phyloP scores from a whole-genome alignment of 30 jellyfish, hydroid and myxozoan species.

The Aurelia sp. region DNA sequence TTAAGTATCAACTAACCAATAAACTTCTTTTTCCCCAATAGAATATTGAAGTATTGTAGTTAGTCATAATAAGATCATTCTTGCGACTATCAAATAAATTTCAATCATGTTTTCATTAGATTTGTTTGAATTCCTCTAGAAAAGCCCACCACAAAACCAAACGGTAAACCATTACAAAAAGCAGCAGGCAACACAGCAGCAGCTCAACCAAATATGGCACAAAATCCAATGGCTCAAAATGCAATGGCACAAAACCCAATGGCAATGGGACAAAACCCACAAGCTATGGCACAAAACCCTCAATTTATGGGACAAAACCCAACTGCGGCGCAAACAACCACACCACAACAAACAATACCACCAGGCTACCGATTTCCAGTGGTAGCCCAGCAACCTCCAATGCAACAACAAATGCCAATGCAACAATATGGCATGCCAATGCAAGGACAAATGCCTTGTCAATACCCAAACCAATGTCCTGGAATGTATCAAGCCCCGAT shows the following conservation, averaged over 20 bases:
- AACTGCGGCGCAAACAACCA: conserved; percentile 29
- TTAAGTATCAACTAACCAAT: too few relatives aligned
- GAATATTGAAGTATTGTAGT: too few relatives aligned
- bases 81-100: too few relatives aligned
- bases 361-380: conserved; percentile 55
- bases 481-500: conserved; percentile 34
- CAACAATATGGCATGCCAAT: conserved; percentile 49
- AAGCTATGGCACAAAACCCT: conserved; percentile 3
- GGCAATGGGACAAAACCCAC: conserved; percentile 33
- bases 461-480: conserved; percentile 64
- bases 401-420: conserved; percentile 57
- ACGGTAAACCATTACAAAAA: conserved; percentile 14
- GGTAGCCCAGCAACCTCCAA: conserved; percentile 38
- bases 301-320: conserved; percentile 34
- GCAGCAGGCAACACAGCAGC: conserved; percentile 17
- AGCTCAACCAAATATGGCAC: conserved; percentile 20
- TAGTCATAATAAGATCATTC: too few relatives aligned
- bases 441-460: conserved; percentile 74
- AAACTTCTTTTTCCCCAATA: too few relatives aligned
- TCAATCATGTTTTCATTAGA: too few relatives aligned
- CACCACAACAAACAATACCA: conserved; percentile 53
- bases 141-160: conserved; percentile 24
- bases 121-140: background rate
- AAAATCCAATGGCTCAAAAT: conserved; percentile 2
- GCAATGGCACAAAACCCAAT: background rate